phyloP scores from a whole-genome alignment of 2,797 vertebrate species.

The Eurystomus glaucurus region DNA sequence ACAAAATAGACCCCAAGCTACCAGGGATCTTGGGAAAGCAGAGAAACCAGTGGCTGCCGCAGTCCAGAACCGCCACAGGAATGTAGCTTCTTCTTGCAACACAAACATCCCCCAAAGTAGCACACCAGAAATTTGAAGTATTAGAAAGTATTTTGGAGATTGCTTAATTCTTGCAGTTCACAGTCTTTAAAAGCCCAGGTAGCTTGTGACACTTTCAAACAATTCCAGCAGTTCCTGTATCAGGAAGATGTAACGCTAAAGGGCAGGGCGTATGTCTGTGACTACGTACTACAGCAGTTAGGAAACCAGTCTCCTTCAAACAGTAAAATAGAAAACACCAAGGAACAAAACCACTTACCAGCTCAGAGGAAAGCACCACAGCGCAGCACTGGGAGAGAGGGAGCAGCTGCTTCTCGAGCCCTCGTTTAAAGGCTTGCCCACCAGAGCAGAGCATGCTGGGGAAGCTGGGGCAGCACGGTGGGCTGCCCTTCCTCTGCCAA shows the following conservation, averaged over 20 bases:
- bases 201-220: background rate
- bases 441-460: background rate
- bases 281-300: accelerated
- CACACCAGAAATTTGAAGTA: background rate
- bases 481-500: too few species aligned
- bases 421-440: accelerated
- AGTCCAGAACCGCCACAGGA: background rate
- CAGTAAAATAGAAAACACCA: background rate
- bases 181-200: background rate
- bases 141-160: background rate
- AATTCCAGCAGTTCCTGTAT: background rate
- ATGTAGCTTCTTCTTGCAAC: background rate
- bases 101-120: background rate
- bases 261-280: accelerated
- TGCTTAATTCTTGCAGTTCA: background rate
- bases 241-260: background rate
- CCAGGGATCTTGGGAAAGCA: background rate
- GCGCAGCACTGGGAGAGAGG: accelerated
- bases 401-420: background rate
- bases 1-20: background rate
- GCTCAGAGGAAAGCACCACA: background rate
- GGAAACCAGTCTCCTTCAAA: background rate
- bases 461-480: background rate
- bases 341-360: background rate
- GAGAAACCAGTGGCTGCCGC: accelerated